Evolutionary conservation across 2,797 vertebrate genomes (phyloP), one percentile per base, ranked within the genome.

Genomic region (Cynopterus sphinx): DNA sequence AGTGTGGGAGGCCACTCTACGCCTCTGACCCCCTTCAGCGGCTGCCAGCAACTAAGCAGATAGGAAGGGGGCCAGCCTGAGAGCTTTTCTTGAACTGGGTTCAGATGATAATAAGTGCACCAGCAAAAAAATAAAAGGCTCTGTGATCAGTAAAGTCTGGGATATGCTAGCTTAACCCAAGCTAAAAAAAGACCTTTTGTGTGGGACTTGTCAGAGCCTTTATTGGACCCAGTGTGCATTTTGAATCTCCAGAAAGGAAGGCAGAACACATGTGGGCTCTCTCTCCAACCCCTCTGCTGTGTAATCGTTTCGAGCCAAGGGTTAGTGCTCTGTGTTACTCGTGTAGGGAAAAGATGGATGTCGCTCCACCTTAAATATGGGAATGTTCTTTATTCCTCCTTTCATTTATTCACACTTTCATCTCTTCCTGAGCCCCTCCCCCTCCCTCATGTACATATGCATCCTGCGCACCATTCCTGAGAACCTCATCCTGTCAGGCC

Each of bases 371-470:
- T 7, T 26, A 9, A 26, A 26, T 24, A 9, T 0, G 8, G 21
- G 13, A 6, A 22, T 12, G 0, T 36, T 1, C 1, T 2, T 17
- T 0, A 9, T 6, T 43, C 49, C 24, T 36, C 28, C n/a, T 28
- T 49, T 17, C 17, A 2, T 10, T 9, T 2, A 39, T 51, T 26
- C 55, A 67, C 15, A 39, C 6, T 39, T 31, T 4, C n/a, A 2
- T 7, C 6, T 7, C 68, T 16, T n/a, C 53, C 16, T 0, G 19
- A 46, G 11, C 28, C 55, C 53, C 9, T 39, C 39, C 24, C 61
- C 26, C 22, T 7, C 22, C 17, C 43, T 57, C 2, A 0, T 11
- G 46, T 49, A 46, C 49, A 21, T 9, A 5, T 3, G 7, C 10
- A 1, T 9, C 3, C 41, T 59, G n/a, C 36, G 43, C 26, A 31